Percentiles rank a stretch among this genome's conserved stretches.
phyloP scores from a whole-genome alignment of 2,113 vertebrate species.

The Microtus oregoni region DNA sequence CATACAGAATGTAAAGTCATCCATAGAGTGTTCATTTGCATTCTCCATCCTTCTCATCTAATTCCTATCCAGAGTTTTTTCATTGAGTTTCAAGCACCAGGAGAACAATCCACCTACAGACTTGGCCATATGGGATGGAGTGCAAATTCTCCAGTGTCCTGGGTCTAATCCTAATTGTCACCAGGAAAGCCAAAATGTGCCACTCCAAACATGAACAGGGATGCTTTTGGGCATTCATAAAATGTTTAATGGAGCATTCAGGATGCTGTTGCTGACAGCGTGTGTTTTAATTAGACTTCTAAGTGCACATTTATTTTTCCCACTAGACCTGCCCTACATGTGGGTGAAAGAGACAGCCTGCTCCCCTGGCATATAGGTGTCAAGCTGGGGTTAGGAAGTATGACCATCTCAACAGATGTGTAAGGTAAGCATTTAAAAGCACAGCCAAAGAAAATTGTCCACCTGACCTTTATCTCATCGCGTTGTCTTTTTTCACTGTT shows the following conservation, averaged over 20 bases:
- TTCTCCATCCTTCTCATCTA: constrained; percentile 65
- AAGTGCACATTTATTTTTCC: constrained; percentile 71
- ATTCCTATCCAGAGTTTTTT: constrained; percentile 67
- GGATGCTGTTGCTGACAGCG: constrained; percentile 58
- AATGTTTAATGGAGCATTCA: constrained; percentile 69
- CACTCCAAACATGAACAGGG: constrained; percentile 68
- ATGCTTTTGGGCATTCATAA: constrained; percentile 68
- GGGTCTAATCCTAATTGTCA: constrained; percentile 78
- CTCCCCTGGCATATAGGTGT: neutral
- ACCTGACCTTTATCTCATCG: neutral
- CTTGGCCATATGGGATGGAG: constrained; percentile 74
- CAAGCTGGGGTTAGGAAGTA: neutral
- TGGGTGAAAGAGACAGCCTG: constrained; percentile 34
- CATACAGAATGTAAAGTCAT: constrained; percentile 63
- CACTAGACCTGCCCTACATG: constrained; percentile 33
- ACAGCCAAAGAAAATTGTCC: neutral
- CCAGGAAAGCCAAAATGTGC: constrained; percentile 73
- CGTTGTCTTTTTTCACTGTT: neutral
- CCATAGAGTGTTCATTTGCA: constrained; percentile 70
- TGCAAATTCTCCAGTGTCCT: constrained; percentile 64
- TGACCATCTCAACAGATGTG: neutral
- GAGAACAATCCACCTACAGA: constrained; percentile 71
- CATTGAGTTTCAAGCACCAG: constrained; percentile 66
- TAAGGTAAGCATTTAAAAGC: constrained; percentile 15
- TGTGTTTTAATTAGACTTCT: constrained; percentile 78